Conservation (phyloP, 2,113 vertebrate genomes). For the Phalacrocorax aristotelis region DNA sequence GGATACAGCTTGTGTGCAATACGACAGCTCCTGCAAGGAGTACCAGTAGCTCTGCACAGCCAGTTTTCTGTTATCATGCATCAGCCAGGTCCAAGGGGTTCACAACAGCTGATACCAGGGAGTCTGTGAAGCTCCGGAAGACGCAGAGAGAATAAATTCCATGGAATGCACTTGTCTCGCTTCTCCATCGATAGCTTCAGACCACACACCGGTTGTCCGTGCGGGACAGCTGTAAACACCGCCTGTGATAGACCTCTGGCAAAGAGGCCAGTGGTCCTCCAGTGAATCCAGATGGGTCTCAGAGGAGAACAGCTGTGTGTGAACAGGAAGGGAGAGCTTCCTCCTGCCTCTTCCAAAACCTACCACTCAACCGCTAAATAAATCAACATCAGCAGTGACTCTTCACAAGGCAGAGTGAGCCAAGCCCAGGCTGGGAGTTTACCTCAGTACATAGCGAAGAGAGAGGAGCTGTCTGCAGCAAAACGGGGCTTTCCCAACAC, state of each 20-base stretch:
- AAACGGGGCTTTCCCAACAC: not conserved
- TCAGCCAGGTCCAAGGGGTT: not conserved
- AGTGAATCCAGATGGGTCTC: constrained; percentile 58
- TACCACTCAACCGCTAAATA: constrained; percentile 59
- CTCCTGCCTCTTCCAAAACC: constrained; percentile 59
- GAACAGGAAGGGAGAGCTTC: constrained; percentile 65
- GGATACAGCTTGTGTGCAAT: not conserved
- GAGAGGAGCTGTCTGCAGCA: constrained; percentile 11
- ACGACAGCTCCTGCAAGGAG: not conserved
- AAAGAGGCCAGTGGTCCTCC: constrained; percentile 58
- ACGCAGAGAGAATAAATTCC: not conserved
- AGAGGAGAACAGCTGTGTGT: constrained; percentile 65
- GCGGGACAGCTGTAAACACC: constrained; percentile 59
- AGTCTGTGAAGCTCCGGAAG: not conserved
- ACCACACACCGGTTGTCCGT: constrained; percentile 53
- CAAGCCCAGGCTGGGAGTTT: constrained; percentile 42
- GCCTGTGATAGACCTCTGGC: constrained; percentile 51
- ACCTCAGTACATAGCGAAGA: not conserved
- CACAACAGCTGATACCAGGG: not conserved
- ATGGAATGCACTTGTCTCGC: constrained; percentile 16
- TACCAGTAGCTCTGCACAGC: not conserved
- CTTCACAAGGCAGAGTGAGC: constrained; percentile 34
- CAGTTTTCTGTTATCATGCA: not conserved
- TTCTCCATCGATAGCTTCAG: constrained; percentile 18
- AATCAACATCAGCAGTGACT: constrained; percentile 57